Base-by-base conservation (phyloP, 2,888 invertebrate species). In the Apodemia duryi region DNA sequence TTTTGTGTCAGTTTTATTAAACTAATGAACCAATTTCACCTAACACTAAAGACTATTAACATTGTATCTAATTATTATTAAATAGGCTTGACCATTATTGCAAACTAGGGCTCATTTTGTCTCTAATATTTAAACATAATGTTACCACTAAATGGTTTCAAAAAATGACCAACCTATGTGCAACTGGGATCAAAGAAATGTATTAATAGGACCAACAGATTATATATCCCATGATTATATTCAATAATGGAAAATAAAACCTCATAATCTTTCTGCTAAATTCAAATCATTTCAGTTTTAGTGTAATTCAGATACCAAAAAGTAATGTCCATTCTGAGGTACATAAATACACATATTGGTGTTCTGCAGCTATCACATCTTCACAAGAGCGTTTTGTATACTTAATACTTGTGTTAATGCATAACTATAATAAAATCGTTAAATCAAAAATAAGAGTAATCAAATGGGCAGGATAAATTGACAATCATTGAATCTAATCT, bases 401-500 rank as follows among this genome's bases (percentile, higher is more conserved):
- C 10, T 32, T 13, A 46, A 46, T 13, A 46, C 46, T 13, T 46
- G 46, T 46, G 4, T 46, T 13, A 46, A 46, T 2, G 5, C 11
- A 46, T 13, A 46, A 46, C 3, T 13, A 43, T 10, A 11, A 46
- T 46, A 46, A 46, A 46, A 46, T 13, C 4, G 21, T 51, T 11
- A 57, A 63, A 41, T 41, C 51, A 60, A 28, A 46, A 46, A 11
- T 46, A 63, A 21, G 35, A 65, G 32, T 29, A 63, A 32, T 61
- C 29, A 51, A 60, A 41, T 49, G 57, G 62, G 63, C 61, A 64
- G 64, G 63, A 70, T 67, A 71, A 77, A 72, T 73, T 70, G 71
- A 79, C 78, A 75, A 74, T 75, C 78, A 76, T 68, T 64, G 67
- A 71, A 75, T 70, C 73, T 70, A 78, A 80, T 57, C 78, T 79